A percentile compares a stretch with the other conserved stretches of the same genome.
Conservation (phyloP, 2,113 vertebrate genomes). For the Nothobranchius furzeri region DNA sequence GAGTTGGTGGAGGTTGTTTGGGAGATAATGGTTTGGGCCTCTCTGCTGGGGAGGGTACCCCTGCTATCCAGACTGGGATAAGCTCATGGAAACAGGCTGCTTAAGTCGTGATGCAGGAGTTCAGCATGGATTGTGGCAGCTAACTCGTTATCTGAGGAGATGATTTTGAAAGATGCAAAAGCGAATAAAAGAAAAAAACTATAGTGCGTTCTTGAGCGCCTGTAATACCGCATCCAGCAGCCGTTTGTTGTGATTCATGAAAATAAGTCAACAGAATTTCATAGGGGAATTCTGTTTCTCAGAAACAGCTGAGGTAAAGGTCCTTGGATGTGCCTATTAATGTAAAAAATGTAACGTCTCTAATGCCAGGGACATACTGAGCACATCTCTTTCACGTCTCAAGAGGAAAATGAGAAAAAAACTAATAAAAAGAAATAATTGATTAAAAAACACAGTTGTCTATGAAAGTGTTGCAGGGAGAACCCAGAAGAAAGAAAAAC, state of each 20-base stretch:
- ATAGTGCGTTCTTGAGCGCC: neutral
- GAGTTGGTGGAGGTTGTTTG: too few relatives aligned
- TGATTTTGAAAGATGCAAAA: slow-evolving; percentile 23
- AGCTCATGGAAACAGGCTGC: too few relatives aligned
- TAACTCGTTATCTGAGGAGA: neutral
- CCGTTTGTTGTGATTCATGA: neutral
- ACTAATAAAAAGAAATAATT: slow-evolving; percentile 24
- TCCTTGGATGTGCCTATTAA: slow-evolving; percentile 13
- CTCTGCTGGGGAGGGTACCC: too few relatives aligned
- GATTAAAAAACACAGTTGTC: slow-evolving; percentile 28
- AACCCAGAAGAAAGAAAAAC: slow-evolving; percentile 33
- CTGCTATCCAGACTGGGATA: too few relatives aligned
- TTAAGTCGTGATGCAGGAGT: slow-evolving; percentile 21
- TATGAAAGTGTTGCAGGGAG: slow-evolving; percentile 20
- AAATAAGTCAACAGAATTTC: neutral
- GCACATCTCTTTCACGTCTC: slow-evolving; percentile 26
- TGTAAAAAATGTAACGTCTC: slow-evolving; percentile 21
- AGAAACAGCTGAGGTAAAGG: slow-evolving; percentile 8
- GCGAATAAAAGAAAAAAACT: neutral
- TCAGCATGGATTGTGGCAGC: slow-evolving; percentile 10
- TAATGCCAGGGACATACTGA: slow-evolving; percentile 5
- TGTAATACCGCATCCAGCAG: too few relatives aligned
- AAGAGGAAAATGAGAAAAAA: slow-evolving; percentile 17
- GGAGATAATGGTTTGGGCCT: too few relatives aligned
- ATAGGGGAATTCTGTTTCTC: neutral